Evolutionary conservation across 2,888 invertebrate genomes (phyloP).

Genomic region (Troides aeacus): DNA sequence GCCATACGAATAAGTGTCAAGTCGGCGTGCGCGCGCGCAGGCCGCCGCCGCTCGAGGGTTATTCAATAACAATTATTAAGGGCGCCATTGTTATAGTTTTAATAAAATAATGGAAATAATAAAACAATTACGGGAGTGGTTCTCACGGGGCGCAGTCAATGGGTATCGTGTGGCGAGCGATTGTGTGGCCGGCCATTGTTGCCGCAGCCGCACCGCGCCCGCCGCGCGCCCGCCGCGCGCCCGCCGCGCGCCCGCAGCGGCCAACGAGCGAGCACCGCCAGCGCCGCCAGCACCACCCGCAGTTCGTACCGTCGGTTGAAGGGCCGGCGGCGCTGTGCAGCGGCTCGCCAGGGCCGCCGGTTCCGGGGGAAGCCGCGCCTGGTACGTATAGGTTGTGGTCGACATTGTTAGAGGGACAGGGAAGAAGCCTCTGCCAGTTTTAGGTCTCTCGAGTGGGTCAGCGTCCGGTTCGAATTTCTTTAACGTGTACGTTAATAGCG

Average conservation of each 20-base stretch:
- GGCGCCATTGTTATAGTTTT: conserved; percentile 31
- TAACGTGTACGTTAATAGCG: no score
- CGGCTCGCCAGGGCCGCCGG: no score
- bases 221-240: background rate
- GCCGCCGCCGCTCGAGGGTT: conserved; percentile 33
- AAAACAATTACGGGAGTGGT: conserved; percentile 41
- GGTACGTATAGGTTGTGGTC: no score
- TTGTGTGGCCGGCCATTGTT: background rate
- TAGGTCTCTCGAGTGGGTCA: no score
- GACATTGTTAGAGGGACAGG: no score
- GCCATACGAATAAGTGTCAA: no score
- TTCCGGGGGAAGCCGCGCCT: no score
- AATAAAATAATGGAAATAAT: conserved; percentile 41
- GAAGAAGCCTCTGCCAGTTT: no score
- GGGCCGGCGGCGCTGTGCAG: no score
- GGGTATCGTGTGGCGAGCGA: conserved; percentile 42
- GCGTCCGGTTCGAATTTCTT: no score
- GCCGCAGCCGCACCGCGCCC: background rate
- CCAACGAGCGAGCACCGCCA: background rate
- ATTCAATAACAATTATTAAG: conserved; percentile 41
- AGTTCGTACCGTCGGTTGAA: no score
- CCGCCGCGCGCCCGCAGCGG: background rate
- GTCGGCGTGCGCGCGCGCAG: background rate
- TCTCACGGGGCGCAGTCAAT: conserved; percentile 38
- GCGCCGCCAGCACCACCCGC: background rate